A percentile compares a stretch with the other conserved stretches of the same genome.
Conservation (phyloP, 2,888 invertebrate species). For the Vesta saturnalis region DNA sequence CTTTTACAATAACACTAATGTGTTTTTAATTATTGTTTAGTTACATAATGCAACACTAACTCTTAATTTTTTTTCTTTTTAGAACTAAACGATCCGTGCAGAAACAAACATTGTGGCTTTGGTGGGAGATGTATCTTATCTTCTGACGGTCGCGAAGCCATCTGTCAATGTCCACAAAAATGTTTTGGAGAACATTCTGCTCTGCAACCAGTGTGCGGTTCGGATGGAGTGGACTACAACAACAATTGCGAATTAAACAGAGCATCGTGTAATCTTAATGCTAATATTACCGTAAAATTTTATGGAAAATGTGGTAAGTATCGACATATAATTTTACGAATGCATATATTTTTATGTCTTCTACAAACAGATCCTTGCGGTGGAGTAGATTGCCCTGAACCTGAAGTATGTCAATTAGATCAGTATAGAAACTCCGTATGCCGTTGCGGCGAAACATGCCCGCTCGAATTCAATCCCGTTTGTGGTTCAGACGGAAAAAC, state of each 20-base stretch:
- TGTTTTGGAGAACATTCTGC: slow-evolving; percentile 88
- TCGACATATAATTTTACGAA: background rate
- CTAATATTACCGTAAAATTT: slow-evolving; percentile 83
- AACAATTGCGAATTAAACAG: slow-evolving; percentile 87
- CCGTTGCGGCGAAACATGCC: slow-evolving; percentile 81
- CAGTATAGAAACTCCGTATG: slow-evolving; percentile 80
- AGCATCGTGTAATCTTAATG: slow-evolving; percentile 78
- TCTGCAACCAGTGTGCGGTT: slow-evolving; percentile 82
- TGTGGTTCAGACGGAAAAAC: slow-evolving; percentile 84
- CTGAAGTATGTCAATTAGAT: slow-evolving; percentile 86
- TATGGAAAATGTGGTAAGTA: slow-evolving; percentile 87
- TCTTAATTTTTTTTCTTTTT: slow-evolving; percentile 51
- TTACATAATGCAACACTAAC: no score
- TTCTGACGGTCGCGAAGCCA: slow-evolving; percentile 75
- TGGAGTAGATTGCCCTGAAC: slow-evolving; percentile 78
- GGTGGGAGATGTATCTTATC: slow-evolving; percentile 75
- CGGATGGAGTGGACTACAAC: slow-evolving; percentile 84
- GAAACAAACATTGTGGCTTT: slow-evolving; percentile 72
- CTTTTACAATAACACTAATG: no score
- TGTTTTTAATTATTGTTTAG: background rate
- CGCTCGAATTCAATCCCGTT: slow-evolving; percentile 77
- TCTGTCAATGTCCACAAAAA: slow-evolving; percentile 80
- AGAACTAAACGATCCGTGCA: slow-evolving; percentile 79
- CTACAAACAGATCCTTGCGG: slow-evolving; percentile 81
- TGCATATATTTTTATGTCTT: slow-evolving; percentile 13